Evolutionary conservation across 2,888 invertebrate genomes (phyloP).

Genomic region (Synanthedon formicaeformis): DNA sequence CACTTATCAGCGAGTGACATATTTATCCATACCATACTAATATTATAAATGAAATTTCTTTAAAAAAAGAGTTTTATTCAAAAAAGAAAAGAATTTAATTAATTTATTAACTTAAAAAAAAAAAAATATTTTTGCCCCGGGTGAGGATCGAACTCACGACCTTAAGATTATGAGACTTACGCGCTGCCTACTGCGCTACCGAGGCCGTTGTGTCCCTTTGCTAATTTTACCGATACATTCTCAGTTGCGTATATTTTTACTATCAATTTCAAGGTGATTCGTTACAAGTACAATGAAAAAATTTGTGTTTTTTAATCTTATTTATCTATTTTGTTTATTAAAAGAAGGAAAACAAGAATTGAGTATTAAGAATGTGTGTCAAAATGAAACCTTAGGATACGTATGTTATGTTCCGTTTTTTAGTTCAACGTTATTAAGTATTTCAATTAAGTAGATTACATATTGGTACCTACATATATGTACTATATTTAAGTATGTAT

Average conservation of each 20-base stretch:
- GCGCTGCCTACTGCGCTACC: conserved; percentile 91
- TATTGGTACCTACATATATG: too few species aligned
- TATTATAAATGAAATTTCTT: too few species aligned
- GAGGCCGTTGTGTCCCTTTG: conserved; percentile 58
- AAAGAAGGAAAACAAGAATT: too few species aligned
- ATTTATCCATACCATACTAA: too few species aligned
- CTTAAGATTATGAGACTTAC: conserved; percentile 94
- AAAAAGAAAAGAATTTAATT: background rate
- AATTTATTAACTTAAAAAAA: background rate
- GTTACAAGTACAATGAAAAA: too few species aligned
- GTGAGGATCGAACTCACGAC: conserved; percentile 97
- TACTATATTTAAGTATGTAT: background rate
- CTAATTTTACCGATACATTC: background rate
- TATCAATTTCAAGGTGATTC: background rate
- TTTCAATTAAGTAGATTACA: background rate
- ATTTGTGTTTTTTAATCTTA: too few species aligned
- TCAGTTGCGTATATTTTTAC: background rate
- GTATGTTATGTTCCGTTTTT: too few species aligned
- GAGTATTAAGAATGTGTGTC: too few species aligned
- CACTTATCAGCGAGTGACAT: too few species aligned
- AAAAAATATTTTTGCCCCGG: conserved; percentile 73
- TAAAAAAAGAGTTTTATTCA: background rate
- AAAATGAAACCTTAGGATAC: too few species aligned
- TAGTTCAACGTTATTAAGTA: too few species aligned
- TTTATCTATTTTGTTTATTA: too few species aligned